phyloP scores from a whole-genome alignment of 2,797 vertebrate genomes.

The Enteromius treurensis region DNA sequence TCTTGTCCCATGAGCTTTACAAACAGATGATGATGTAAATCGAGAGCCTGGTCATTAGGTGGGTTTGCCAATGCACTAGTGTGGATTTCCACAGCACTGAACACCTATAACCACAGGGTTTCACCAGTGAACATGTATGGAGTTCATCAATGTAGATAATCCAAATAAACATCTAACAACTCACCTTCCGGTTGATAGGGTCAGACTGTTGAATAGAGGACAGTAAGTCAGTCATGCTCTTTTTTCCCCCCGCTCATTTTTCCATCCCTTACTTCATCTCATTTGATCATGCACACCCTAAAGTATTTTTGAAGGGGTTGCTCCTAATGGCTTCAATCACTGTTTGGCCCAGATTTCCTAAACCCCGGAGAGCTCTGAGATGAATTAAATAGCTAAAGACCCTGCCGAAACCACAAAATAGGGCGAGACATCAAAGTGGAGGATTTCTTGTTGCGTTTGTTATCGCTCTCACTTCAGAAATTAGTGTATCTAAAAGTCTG shows the following conservation, averaged over 20 bases:
- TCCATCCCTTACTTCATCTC: conserved; percentile 26
- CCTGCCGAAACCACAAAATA: conserved; percentile 56
- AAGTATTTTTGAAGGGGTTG: conserved; percentile 54
- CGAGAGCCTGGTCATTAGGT: conserved; percentile 60
- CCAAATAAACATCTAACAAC: not conserved
- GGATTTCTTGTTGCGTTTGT: conserved; percentile 48
- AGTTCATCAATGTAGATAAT: conserved; percentile 1
- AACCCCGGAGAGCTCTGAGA: conserved; percentile 62
- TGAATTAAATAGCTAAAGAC: conserved; percentile 63
- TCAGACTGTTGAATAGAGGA: conserved; percentile 23
- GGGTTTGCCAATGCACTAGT: conserved; percentile 45
- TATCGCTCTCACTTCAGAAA: conserved; percentile 49
- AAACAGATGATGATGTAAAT: conserved; percentile 61
- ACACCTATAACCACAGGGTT: conserved; percentile 35
- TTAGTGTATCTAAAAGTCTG: conserved; percentile 31
- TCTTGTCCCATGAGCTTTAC: conserved; percentile 53
- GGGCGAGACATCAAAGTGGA: conserved; percentile 56
- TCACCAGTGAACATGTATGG: conserved; percentile 2
- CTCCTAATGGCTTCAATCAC: conserved; percentile 63
- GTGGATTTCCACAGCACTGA: conserved; percentile 47
- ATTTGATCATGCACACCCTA: conserved; percentile 50
- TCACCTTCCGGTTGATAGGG: conserved; percentile 2
- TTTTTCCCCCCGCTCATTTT: not conserved
- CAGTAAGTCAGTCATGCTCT: not conserved
- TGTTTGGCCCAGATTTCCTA: conserved; percentile 64